Evolutionary conservation across 2,113 vertebrate species (phyloP).

Genomic region (Illadopsis cleaveri): DNA sequence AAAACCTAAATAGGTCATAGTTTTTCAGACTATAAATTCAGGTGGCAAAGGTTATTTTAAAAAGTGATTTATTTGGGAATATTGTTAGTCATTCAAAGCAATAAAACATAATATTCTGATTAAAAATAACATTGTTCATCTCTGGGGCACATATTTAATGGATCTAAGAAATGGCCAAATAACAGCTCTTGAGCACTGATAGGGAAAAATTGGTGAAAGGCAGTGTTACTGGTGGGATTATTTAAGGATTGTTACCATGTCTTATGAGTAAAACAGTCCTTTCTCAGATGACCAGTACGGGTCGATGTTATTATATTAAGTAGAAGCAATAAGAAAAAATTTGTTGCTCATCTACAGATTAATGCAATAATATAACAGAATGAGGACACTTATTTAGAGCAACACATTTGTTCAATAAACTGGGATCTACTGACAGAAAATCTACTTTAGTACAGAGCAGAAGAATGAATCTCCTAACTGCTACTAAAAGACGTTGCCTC

Average conservation of each 20-base stretch:
- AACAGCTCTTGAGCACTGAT: background rate
- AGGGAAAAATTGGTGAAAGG: background rate
- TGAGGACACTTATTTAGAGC: background rate
- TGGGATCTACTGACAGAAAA: background rate
- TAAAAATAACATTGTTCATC: background rate
- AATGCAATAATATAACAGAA: background rate
- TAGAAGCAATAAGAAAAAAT: background rate
- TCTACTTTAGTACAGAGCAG: background rate
- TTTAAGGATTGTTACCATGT: background rate
- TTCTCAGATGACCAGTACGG: background rate
- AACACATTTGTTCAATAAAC: background rate
- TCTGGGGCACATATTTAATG: background rate
- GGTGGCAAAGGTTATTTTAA: background rate
- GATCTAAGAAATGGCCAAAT: background rate
- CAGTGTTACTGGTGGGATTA: background rate
- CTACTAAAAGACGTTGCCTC: background rate
- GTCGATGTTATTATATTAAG: background rate
- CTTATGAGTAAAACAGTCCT: background rate
- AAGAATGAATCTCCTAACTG: background rate
- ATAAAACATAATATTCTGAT: background rate
- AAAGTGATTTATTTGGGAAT: background rate
- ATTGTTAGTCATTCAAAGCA: background rate
- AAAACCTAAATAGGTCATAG: background rate
- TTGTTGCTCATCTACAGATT: background rate
- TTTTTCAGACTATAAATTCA: background rate